A percentile compares a stretch with the other conserved stretches of the same genome.
Evolutionary conservation across 2,113 vertebrate species (phyloP).

Genomic region (Podarcis cretensis): DNA sequence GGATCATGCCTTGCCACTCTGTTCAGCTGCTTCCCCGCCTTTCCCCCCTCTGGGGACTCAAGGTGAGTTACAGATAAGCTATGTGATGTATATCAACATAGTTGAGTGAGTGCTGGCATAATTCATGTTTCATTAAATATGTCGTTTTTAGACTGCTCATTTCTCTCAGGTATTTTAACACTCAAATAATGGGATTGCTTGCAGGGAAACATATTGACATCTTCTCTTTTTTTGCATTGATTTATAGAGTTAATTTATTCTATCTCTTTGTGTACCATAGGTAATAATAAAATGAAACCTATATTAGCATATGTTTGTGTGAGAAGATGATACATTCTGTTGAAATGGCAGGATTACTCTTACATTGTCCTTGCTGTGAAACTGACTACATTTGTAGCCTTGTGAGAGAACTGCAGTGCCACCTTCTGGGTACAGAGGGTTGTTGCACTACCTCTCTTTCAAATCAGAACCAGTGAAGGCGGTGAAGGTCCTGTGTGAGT

Average conservation of each 20-base stretch:
- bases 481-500: no score
- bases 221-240: neutral
- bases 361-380: neutral
- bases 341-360: no score
- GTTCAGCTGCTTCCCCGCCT: no score
- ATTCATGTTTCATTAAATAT: neutral
- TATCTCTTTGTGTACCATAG: neutral
- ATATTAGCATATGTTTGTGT: neutral
- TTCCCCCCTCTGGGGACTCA: no score
- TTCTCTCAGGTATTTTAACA: neutral
- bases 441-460: neutral
- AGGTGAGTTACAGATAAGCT: neutral
- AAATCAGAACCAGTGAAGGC: no score
- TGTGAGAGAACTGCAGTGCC: constrained; percentile 9
- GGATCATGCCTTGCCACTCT: no score
- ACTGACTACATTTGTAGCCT: fast-evolving
- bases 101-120: neutral
- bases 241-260: neutral
- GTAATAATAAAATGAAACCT: neutral
- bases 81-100: neutral
- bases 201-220: neutral
- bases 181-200: neutral
- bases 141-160: neutral
- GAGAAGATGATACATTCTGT: neutral
- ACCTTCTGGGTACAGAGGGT: constrained; percentile 35